Conservation (phyloP, 2,888 invertebrate genomes). For the Aleiodes testaceus region DNA sequence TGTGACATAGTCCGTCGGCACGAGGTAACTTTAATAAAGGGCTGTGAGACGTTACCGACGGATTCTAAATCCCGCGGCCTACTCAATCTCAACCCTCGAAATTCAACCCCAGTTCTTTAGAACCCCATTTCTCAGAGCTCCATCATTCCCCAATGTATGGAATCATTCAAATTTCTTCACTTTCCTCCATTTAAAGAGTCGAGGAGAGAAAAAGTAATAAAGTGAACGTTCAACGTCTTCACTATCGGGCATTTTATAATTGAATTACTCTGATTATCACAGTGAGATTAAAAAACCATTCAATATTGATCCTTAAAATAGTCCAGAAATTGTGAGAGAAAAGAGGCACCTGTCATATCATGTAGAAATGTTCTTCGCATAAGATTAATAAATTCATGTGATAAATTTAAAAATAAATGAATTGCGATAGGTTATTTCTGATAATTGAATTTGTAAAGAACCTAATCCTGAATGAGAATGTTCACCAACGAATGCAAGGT, state of each 20-base stretch:
- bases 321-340: no score
- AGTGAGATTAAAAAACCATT: no score
- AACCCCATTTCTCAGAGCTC: slow-evolving; percentile 27
- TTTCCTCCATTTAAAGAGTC: not conserved
- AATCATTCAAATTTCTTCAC: not conserved
- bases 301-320: no score
- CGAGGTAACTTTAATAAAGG: slow-evolving; percentile 51
- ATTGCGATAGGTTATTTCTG: not conserved
- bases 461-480: slow-evolving; percentile 28
- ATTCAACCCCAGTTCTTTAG: slow-evolving; percentile 36
- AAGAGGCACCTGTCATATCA: no score
- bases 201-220: not conserved
- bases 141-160: slow-evolving; percentile 6
- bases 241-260: no score
- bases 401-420: no score
- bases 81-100: slow-evolving; percentile 36
- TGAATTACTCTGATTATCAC: no score
- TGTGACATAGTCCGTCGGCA: slow-evolving; percentile 32
- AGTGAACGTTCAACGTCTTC: not conserved
- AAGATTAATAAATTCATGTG: no score
- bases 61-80: slow-evolving; percentile 11
- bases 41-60: slow-evolving; percentile 45
- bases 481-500: slow-evolving; percentile 48
- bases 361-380: no score
- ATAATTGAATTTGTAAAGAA: slow-evolving; percentile 22